A percentile compares a stretch with the other conserved stretches of the same genome.
Evolutionary conservation across 2,113 vertebrate species (phyloP).

Genomic region (Alethe castanea): DNA sequence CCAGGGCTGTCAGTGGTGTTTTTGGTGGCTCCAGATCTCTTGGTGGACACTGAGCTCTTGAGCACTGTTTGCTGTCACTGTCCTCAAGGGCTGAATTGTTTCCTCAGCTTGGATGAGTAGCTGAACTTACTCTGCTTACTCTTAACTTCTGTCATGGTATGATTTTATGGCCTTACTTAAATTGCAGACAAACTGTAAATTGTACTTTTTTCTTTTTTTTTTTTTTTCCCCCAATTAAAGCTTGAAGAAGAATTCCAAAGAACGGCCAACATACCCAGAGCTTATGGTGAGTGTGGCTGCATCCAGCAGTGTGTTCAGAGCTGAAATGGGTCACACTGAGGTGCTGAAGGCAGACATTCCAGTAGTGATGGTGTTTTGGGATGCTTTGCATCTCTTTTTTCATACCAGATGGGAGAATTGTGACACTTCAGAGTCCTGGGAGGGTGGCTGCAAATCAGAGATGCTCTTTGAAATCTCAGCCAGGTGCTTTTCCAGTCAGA

Average conservation of each 20-base stretch:
- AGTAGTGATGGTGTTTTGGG: neutral
- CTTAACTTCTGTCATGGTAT: neutral
- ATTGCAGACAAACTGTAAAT: neutral
- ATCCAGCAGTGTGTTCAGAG: neutral
- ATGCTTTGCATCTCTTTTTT: neutral
- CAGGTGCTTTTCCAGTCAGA: neutral
- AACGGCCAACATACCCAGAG: constrained; percentile 93
- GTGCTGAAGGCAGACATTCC: neutral
- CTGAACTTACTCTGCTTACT: neutral
- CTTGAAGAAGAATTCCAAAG: constrained; percentile 98
- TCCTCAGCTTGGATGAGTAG: neutral
- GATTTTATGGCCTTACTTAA: neutral
- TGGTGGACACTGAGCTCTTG: neutral
- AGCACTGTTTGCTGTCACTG: neutral
- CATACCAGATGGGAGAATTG: neutral
- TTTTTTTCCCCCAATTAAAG: constrained; percentile 52
- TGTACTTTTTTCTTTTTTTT: neutral
- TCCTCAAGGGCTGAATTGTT: neutral
- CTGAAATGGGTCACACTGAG: neutral
- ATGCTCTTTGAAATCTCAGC: neutral
- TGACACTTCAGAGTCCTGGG: neutral
- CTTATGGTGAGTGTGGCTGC: constrained; percentile 87
- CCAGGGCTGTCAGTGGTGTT: neutral
- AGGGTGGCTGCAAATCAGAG: neutral
- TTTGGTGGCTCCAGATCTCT: neutral